Conservation (phyloP, 2,888 invertebrate species). For the Portevinia maculata region DNA sequence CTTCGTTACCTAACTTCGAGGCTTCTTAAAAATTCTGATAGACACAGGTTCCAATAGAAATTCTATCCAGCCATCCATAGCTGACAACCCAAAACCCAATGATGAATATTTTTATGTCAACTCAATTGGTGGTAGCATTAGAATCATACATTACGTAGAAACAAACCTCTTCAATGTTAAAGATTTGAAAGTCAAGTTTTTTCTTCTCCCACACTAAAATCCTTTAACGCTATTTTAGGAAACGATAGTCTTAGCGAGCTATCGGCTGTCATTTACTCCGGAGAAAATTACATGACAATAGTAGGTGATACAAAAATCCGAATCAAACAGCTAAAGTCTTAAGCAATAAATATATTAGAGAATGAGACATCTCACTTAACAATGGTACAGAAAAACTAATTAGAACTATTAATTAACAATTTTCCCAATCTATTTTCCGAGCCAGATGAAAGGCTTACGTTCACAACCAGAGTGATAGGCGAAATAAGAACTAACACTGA, state of each 20-base stretch:
- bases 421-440: conserved; percentile 14
- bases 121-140: background rate
- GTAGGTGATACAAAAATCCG: background rate
- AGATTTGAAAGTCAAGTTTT: too few relatives aligned
- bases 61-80: background rate
- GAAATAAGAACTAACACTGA: too few relatives aligned
- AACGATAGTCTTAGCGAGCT: background rate
- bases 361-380: too few relatives aligned
- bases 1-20: too few relatives aligned
- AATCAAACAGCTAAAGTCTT: conserved; percentile 1
- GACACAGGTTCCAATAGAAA: background rate
- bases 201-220: too few relatives aligned
- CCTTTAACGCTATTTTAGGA: too few relatives aligned
- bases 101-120: background rate
- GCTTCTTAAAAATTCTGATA: too few relatives aligned
- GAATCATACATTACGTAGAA: background rate
- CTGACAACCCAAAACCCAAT: background rate
- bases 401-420: conserved; percentile 3
- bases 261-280: background rate
- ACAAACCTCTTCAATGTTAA: conserved; percentile 1
- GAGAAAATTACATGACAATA: conserved; percentile 1
- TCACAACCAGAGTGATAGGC: conserved; percentile 1
- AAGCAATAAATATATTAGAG: too few relatives aligned
- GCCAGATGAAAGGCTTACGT: conserved; percentile 7
- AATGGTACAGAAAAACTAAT: background rate